Conservation (phyloP, 2,113 vertebrate genomes). For the Odocoileus hemionus region DNA sequence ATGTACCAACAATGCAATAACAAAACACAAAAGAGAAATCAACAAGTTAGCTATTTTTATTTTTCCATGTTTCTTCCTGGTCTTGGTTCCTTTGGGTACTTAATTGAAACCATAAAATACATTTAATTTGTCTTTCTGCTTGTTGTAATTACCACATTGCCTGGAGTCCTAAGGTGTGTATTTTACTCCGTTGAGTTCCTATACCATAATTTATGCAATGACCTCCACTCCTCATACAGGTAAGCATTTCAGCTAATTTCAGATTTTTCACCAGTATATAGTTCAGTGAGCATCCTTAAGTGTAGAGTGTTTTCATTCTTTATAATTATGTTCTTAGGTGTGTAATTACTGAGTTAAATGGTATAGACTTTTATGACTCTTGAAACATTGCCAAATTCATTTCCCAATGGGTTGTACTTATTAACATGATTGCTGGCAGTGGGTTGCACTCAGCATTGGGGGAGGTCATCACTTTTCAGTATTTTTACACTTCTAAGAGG, state of each 20-base stretch:
- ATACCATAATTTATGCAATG: background rate
- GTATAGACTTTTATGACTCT: background rate
- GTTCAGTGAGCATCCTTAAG: constrained; percentile 5
- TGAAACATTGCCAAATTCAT: constrained; percentile 37
- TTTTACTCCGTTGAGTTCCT: background rate
- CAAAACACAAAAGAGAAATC: background rate
- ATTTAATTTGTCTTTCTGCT: constrained; percentile 30
- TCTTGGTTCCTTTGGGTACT: background rate
- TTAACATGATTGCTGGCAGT: background rate
- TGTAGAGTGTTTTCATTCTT: background rate
- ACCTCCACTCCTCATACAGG: background rate
- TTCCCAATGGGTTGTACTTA: constrained; percentile 9
- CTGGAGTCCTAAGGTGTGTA: background rate
- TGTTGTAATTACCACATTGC: background rate
- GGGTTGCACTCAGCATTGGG: background rate
- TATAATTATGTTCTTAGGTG: constrained; percentile 23
- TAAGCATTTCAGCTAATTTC: constrained; percentile 1
- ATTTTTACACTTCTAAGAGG: constrained; percentile 7
- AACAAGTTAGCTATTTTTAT: constrained; percentile 21
- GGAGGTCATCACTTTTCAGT: background rate
- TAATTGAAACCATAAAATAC: constrained; percentile 8
- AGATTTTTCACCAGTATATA: constrained; percentile 11
- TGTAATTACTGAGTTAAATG: constrained; percentile 38
- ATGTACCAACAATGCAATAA: background rate
- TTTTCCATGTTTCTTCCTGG: background rate